Base-by-base conservation (phyloP, 2,113 vertebrate genomes). In the Pipra filicauda region DNA sequence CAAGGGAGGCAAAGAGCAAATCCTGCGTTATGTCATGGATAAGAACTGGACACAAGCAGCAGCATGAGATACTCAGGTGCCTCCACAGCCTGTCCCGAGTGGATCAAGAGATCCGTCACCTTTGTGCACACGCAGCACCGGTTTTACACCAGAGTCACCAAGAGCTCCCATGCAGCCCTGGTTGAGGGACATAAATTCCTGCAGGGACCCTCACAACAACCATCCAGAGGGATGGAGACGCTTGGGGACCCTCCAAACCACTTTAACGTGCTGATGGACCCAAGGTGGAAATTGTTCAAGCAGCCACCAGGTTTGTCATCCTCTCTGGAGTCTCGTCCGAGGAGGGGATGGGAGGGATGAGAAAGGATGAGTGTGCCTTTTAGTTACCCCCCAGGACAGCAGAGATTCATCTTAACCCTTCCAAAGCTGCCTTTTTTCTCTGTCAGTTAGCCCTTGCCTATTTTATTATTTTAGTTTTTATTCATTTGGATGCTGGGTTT, bases 11-110 rank as follows among this genome's bases (percentile, higher is more conserved):
- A 73, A 75, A 54, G 69, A 73, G 46, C 22, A 51, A 67, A 78
- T 9, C 30, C 20, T 61, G 49, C 3, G 2, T 8, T 39, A 7
- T 3, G 1, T 0, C 12, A 19, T 2, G 15, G 11, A 12, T 23
- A 70, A 84, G 49, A 51, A 17, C 23, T 1, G 22, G 61, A 23
- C 14, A 33, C 9, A 18, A 74, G 64, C 23, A 81, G 77, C 51
- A 70, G 2, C 2, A 23, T 21, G 39, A 58, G 27, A 24, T 6
- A 22, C 11, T 13, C 12, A 12, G 59, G 28, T 44, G 59, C 2
- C 59, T 33, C 31, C 39, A 41, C 9, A 41, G 39, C 16, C 52
- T 67, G 48, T 74, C 44, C 44, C 59, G 39, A 19, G 22, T 30
- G 44, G 59, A 51, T 30, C 43, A 76, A 39, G 66, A 65, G 33